Conservation (phyloP, 1,140 invertebrate species). For the Bombus cullumanus region DNA sequence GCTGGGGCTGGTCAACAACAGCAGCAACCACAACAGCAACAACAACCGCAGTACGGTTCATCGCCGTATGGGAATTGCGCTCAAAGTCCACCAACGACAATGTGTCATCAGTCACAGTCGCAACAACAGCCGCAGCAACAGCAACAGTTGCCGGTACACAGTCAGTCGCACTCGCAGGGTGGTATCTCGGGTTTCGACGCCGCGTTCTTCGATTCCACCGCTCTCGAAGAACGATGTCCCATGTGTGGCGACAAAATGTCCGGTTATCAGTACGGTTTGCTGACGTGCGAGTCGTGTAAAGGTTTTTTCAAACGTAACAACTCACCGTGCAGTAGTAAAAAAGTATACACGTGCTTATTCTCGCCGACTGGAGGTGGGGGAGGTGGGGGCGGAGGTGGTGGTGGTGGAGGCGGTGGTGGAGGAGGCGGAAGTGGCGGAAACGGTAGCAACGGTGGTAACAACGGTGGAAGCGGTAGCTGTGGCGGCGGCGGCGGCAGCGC, state of each 20-base stretch:
- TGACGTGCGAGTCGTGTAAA: constrained; percentile 99
- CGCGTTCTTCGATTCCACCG: constrained; percentile 90
- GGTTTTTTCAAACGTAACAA: constrained; percentile 98
- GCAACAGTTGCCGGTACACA: constrained; percentile 61
- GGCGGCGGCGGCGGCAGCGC: constrained; percentile 60
- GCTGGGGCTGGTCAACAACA: constrained; percentile 72
- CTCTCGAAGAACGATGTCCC: constrained; percentile 98
- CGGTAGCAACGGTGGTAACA: constrained; percentile 94
- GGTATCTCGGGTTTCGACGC: constrained; percentile 79
- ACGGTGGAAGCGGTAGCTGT: constrained; percentile 88
- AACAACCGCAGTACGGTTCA: constrained; percentile 72
- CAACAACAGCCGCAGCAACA: constrained; percentile 62
- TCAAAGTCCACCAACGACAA: constrained; percentile 79
- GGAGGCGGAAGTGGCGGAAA: constrained; percentile 68
- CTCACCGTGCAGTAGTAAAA: constrained; percentile 97
- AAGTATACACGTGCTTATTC: constrained; percentile 94
- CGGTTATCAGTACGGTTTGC: constrained; percentile 99
- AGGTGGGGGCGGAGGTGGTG: constrained; percentile 66
- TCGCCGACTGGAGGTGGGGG: constrained; percentile 84
- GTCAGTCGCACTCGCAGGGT: constrained; percentile 68
- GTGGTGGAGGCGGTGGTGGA: constrained; percentile 74
- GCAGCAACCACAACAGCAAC: constrained; percentile 66
- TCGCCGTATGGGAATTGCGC: constrained; percentile 75
- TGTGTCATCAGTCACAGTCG: constrained; percentile 76
- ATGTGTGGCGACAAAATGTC: constrained; percentile 99